Conservation (phyloP, 2,888 invertebrate species). For the Acanthosepion pharaonis region DNA sequence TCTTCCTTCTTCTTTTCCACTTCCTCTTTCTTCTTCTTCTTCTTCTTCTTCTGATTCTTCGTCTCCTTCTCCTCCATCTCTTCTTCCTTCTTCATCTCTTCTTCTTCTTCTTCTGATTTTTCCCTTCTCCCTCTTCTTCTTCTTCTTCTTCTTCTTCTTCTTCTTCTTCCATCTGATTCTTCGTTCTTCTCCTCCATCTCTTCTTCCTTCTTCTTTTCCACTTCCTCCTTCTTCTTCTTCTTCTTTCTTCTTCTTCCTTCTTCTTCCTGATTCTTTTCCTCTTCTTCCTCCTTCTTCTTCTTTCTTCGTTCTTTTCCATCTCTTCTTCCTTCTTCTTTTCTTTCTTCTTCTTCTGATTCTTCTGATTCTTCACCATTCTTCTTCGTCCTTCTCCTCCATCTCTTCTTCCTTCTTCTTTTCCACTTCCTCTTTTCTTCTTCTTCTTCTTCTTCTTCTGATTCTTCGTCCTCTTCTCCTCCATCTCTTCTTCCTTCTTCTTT, state of each 20-base stretch:
- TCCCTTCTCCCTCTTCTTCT: constrained; percentile 40
- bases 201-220: background rate
- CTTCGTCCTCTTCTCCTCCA: too few species aligned
- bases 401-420: too few species aligned
- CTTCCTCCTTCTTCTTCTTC: background rate
- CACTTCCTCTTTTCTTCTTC: background rate
- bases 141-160: background rate
- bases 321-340: background rate
- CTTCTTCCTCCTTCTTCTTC: too few species aligned
- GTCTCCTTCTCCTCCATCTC: background rate
- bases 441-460: background rate
- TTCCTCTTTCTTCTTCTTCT: background rate
- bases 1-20: background rate
- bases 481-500: background rate
- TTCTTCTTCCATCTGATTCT: background rate
- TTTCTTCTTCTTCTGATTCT: background rate
- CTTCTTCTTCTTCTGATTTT: too few species aligned
- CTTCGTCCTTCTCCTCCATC: background rate
- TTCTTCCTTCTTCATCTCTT: too few species aligned
- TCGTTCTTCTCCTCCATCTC: background rate
- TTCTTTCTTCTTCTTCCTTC: background rate
- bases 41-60: background rate
- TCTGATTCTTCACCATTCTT: too few species aligned
- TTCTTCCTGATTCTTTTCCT: background rate
- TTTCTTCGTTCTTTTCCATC: constrained; percentile 2